These are phyloP conservation scores for Drosophila pruinosa DNA, from an alignment of 1,140 invertebrate species.

Conservation along the genomic window DNA sequence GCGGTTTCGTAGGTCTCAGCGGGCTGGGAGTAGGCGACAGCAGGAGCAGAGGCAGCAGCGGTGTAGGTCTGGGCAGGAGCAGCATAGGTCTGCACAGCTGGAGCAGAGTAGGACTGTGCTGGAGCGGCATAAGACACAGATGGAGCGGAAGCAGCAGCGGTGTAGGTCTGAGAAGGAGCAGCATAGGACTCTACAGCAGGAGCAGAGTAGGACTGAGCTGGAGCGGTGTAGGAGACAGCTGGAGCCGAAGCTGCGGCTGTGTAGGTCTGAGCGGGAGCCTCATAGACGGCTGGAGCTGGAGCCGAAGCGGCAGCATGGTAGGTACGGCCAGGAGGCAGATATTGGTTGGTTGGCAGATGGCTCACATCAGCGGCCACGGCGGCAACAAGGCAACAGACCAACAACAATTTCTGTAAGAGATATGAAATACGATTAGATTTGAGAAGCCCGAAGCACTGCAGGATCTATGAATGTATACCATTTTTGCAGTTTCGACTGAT, in stretches of 20 bases:
- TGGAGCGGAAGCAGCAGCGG: constrained; percentile 45
- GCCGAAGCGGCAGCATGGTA: constrained; percentile 54
- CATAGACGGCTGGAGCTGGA: constrained; percentile 52
- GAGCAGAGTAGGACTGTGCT: constrained; percentile 44
- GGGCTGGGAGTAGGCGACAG: constrained; percentile 32
- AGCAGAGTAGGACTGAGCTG: constrained; percentile 51
- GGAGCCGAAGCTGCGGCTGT: constrained; percentile 52
- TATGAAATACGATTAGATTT: neutral
- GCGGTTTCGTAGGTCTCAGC: constrained; percentile 55
- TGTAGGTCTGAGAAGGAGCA: constrained; percentile 44
- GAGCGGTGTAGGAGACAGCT: constrained; percentile 40
- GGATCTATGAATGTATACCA: constrained; percentile 52
- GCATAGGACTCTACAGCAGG: constrained; percentile 35
- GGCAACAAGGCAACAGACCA: constrained; percentile 72
- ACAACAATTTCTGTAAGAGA: constrained; percentile 67
- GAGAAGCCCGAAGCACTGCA: neutral
- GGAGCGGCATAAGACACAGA: constrained; percentile 47
- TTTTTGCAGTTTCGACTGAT: constrained; percentile 65
- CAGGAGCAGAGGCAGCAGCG: constrained; percentile 55
- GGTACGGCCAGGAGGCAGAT: constrained; percentile 55
- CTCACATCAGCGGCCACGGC: constrained; percentile 72
- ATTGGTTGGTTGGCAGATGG: constrained; percentile 70
- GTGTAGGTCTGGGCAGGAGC: constrained; percentile 44
- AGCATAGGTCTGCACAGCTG: constrained; percentile 47
- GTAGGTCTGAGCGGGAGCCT: constrained; percentile 51